Conservation (phyloP, 2,888 invertebrate genomes). For the Catocala nupta region DNA sequence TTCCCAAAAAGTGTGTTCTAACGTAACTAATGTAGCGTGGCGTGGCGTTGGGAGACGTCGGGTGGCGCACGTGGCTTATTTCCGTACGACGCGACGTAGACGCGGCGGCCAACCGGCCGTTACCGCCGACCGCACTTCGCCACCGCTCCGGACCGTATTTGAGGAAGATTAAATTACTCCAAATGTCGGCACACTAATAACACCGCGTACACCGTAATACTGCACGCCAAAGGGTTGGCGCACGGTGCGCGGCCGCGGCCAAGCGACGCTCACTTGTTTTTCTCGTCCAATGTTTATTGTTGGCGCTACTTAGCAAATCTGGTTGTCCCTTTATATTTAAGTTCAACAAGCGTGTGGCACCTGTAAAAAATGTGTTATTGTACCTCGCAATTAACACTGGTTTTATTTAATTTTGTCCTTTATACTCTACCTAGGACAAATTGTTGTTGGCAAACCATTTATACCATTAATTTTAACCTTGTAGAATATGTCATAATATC, state of each 20-base stretch:
- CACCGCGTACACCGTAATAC: conserved; percentile 44
- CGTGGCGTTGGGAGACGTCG: conserved; percentile 26
- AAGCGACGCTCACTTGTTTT: conserved; percentile 51
- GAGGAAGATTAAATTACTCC: conserved; percentile 75
- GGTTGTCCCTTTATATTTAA: conserved; percentile 43
- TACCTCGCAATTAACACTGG: not conserved
- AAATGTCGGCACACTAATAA: conserved; percentile 64
- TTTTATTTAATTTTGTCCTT: conserved; percentile 6
- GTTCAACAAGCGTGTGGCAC: conserved; percentile 26
- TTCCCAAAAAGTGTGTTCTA: conserved; percentile 50
- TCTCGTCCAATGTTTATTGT: conserved; percentile 53
- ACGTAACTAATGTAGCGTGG: conserved; percentile 58
- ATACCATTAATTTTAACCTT: too few relatives aligned
- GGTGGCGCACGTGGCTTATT: conserved; percentile 50
- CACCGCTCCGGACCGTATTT: conserved; percentile 51
- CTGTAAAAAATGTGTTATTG: conserved; percentile 32
- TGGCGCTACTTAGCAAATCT: conserved; percentile 55
- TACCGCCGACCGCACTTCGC: conserved; percentile 50
- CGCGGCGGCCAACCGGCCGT: conserved; percentile 38
- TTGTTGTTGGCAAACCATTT: too few relatives aligned
- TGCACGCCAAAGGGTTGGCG: conserved; percentile 49
- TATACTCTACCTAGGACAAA: not conserved
- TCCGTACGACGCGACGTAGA: conserved; percentile 28
- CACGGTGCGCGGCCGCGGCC: conserved; percentile 23
- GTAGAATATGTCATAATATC: too few relatives aligned